Conservation (phyloP, 2,113 vertebrate genomes). For the Bos javanicus region DNA sequence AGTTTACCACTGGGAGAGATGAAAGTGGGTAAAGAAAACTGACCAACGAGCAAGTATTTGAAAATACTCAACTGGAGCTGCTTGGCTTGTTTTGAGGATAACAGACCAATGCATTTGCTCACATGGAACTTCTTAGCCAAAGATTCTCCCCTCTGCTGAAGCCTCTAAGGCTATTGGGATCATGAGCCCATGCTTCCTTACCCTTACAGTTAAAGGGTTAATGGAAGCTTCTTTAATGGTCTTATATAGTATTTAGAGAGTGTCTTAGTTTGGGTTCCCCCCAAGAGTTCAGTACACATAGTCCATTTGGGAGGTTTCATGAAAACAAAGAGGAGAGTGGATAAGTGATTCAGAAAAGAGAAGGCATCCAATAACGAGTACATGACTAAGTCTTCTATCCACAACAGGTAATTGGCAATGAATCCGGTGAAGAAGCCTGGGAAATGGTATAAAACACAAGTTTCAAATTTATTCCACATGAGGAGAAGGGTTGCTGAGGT, state of each 20-base stretch:
- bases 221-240: neutral
- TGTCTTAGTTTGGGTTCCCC: neutral
- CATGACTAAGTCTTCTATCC: neutral
- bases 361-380: neutral
- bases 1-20: neutral
- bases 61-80: neutral
- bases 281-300: neutral
- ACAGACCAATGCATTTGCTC: neutral
- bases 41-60: neutral
- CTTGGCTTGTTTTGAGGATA: neutral
- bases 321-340: neutral
- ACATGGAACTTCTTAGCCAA: neutral
- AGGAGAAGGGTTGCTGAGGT: neutral
- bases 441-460: neutral
- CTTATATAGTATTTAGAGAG: neutral
- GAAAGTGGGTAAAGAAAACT: neutral
- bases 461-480: neutral
- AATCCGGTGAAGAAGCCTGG: neutral
- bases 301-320: neutral
- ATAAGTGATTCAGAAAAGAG: neutral
- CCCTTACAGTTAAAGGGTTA: neutral
- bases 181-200: neutral
- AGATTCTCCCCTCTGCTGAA: neutral
- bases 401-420: neutral
- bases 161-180: neutral